Conservation (phyloP, 2,888 invertebrate genomes). For the Clusia tigrina region DNA sequence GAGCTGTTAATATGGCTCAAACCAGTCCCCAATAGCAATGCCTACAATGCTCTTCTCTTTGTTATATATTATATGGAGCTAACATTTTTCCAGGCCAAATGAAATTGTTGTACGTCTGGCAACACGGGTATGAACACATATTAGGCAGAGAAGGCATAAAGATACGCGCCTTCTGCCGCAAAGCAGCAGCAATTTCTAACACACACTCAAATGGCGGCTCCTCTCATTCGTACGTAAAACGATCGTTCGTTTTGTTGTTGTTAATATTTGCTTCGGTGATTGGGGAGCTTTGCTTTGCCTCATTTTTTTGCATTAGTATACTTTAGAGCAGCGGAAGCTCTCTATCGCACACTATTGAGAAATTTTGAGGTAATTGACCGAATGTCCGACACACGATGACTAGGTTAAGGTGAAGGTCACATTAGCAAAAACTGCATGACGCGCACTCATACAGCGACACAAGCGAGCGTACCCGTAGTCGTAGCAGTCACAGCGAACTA, state of each 20-base stretch:
- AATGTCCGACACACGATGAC: conserved; percentile 65
- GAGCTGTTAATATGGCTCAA: too few species aligned
- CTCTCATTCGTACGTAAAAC: not conserved
- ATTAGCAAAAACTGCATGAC: conserved; percentile 44
- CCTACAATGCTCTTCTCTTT: too few species aligned
- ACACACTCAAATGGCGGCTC: not conserved
- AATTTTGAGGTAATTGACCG: conserved; percentile 62
- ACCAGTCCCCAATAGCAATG: too few species aligned
- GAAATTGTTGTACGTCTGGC: too few species aligned
- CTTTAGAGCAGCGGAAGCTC: not conserved
- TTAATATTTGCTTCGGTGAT: not conserved
- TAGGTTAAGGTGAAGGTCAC: conserved; percentile 67
- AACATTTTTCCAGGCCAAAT: too few species aligned
- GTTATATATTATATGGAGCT: too few species aligned
- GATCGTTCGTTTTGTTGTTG: not conserved
- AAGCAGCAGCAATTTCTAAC: not conserved
- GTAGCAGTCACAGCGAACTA: conserved; percentile 13
- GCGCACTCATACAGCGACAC: too few species aligned
- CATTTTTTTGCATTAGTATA: not conserved
- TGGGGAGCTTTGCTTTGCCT: not conserved
- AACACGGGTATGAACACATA: too few species aligned
- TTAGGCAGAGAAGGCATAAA: too few species aligned
- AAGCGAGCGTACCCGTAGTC: conserved; percentile 37
- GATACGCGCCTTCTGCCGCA: too few species aligned
- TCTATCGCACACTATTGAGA: conserved; percentile 9